phyloP scores from a whole-genome alignment of 2,113 vertebrate species.

The Clinocottus analis region DNA sequence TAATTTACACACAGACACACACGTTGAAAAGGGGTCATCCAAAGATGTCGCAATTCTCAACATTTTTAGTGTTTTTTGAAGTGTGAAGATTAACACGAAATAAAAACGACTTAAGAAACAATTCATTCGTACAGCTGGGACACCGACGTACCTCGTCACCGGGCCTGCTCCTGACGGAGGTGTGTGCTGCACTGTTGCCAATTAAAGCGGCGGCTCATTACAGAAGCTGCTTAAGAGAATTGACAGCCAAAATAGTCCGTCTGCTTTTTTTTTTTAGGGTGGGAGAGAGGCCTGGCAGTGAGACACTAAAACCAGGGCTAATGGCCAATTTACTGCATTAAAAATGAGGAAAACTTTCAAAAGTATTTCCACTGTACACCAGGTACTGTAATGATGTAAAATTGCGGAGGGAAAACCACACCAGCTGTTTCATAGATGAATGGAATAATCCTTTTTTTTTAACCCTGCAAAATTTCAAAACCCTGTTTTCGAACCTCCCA shows the following conservation, averaged over 20 bases:
- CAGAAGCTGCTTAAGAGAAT: constrained; percentile 44
- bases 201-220: constrained; percentile 65
- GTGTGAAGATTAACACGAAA: constrained; percentile 7
- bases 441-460: constrained; percentile 3
- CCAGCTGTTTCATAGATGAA: constrained; percentile 20
- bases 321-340: constrained; percentile 63
- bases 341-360: constrained; percentile 36
- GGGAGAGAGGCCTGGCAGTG: constrained; percentile 27
- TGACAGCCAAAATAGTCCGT: constrained; percentile 53
- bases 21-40: not conserved
- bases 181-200: constrained; percentile 28
- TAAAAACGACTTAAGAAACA: not conserved
- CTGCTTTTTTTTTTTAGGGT: constrained; percentile 21
- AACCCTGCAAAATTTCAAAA: not conserved
- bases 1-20: not conserved
- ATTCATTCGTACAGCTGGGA: not conserved
- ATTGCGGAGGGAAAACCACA: constrained; percentile 1
- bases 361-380: constrained; percentile 31
- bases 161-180: constrained; percentile 14
- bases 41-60: not conserved
- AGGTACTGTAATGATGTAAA: constrained; percentile 28
- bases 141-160: constrained; percentile 5
- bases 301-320: constrained; percentile 51
- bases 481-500: constrained; percentile 10
- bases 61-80: constrained; percentile 9